phyloP scores from a whole-genome alignment of 1,140 invertebrate genomes.

The Anagrus nilaparvatae region DNA sequence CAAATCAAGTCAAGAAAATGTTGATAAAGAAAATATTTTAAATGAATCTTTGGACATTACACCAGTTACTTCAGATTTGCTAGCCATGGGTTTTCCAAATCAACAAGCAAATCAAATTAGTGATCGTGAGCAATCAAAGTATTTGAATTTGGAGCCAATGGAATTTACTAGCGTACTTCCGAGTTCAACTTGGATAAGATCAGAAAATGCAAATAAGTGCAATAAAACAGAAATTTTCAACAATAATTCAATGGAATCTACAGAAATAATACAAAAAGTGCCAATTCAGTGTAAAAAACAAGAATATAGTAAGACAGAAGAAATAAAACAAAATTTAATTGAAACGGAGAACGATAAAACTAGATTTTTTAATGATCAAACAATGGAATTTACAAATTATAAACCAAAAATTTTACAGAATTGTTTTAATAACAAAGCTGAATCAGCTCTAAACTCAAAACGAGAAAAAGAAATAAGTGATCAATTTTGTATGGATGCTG shows the following conservation, averaged over 20 bases:
- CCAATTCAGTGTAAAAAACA: background rate
- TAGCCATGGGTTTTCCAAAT: background rate
- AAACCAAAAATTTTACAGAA: no score
- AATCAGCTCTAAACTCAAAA: no score
- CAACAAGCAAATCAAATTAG: constrained; percentile 1
- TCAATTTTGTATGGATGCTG: no score
- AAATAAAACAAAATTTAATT: no score
- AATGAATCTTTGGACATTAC: constrained; percentile 2
- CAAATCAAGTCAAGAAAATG: background rate
- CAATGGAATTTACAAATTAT: constrained; percentile 17
- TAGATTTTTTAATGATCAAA: background rate
- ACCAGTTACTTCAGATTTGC: constrained; percentile 1
- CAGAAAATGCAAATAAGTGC: background rate
- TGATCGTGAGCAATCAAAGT: background rate
- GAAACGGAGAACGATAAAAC: no score
- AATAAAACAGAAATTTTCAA: constrained; percentile 5
- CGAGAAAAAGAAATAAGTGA: no score
- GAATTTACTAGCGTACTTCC: constrained; percentile 14
- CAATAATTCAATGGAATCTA: constrained; percentile 12
- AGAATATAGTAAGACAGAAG: no score
- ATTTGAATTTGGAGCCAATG: constrained; percentile 2
- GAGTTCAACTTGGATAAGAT: constrained; percentile 5
- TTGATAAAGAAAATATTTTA: background rate
- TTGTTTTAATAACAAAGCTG: no score
- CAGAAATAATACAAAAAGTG: constrained; percentile 17